Evolutionary conservation across 2,888 invertebrate genomes (phyloP).

Genomic region (Plebejus argus): DNA sequence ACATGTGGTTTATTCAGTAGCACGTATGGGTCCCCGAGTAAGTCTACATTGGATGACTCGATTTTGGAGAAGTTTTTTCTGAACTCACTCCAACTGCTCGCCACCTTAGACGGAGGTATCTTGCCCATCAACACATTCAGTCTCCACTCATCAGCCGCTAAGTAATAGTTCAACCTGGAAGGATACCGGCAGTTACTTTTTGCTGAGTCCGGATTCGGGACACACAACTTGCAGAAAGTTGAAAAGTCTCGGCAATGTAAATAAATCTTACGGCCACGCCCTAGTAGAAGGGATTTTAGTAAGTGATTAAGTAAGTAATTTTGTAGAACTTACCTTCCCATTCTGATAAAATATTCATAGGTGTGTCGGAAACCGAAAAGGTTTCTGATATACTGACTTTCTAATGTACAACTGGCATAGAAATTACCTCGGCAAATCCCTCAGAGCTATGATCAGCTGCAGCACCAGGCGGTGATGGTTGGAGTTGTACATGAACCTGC

Average conservation of each 20-base stretch:
- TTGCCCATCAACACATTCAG: slow-evolving; percentile 67
- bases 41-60: slow-evolving; percentile 70
- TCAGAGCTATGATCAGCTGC: slow-evolving; percentile 76
- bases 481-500: slow-evolving; percentile 66
- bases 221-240: no score
- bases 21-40: slow-evolving; percentile 75
- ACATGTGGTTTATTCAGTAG: slow-evolving; percentile 78
- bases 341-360: no score
- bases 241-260: no score
- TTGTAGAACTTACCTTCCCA: no score
- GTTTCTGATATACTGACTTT: no score
- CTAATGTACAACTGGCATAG: background rate
- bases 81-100: slow-evolving; percentile 75
- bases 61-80: slow-evolving; percentile 71
- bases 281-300: no score
- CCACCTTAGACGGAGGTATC: slow-evolving; percentile 58
- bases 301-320: no score
- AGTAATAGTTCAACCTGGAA: slow-evolving; percentile 77
- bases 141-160: slow-evolving; percentile 80
- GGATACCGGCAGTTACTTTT: slow-evolving; percentile 19
- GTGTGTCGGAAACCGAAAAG: no score
- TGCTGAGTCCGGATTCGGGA: background rate
- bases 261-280: no score
- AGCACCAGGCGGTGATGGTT: slow-evolving; percentile 73
- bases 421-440: slow-evolving; percentile 77